These are phyloP conservation scores for Barnardius zonarius DNA, from an alignment of 2,113 vertebrate species.

Conservation along the genomic window DNA sequence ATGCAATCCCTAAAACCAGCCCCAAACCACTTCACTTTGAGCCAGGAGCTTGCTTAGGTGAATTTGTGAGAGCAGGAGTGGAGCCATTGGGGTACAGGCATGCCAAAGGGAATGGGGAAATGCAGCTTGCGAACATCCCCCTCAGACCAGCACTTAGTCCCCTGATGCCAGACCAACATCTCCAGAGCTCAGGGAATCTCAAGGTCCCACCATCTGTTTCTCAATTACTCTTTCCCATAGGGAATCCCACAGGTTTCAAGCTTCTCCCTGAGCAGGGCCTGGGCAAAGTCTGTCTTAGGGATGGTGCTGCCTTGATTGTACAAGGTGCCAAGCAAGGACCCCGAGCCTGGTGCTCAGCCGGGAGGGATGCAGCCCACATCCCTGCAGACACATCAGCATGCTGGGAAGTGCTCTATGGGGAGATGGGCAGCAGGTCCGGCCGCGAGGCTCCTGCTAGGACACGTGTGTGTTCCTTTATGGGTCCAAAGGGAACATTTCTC, in stretches of 20 bases:
- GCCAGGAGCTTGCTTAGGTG: neutral
- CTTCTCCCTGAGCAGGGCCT: neutral
- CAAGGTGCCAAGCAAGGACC: neutral
- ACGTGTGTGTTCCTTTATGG: neutral
- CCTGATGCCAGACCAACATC: accelerated
- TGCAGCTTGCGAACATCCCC: neutral
- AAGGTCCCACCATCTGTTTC: neutral
- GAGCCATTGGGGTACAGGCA: neutral
- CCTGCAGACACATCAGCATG: accelerated
- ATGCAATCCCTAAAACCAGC: neutral
- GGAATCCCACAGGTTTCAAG: neutral
- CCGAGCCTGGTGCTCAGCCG: accelerated
- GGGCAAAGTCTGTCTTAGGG: neutral
- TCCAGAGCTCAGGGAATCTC: neutral
- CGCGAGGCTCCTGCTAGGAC: neutral
- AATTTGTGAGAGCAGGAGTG: accelerated
- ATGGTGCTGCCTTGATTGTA: neutral
- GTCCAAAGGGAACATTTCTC: constrained; percentile 64
- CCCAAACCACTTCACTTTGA: neutral
- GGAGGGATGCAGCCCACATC: neutral
- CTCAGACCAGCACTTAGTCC: accelerated
- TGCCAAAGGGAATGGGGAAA: neutral
- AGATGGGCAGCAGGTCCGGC: neutral
- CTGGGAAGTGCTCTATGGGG: neutral
- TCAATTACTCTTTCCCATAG: neutral